A percentile compares a stretch with the other conserved stretches of the same genome.
Conservation (phyloP, 2,797 vertebrate species). For the Scolopax bukidnonensis region DNA sequence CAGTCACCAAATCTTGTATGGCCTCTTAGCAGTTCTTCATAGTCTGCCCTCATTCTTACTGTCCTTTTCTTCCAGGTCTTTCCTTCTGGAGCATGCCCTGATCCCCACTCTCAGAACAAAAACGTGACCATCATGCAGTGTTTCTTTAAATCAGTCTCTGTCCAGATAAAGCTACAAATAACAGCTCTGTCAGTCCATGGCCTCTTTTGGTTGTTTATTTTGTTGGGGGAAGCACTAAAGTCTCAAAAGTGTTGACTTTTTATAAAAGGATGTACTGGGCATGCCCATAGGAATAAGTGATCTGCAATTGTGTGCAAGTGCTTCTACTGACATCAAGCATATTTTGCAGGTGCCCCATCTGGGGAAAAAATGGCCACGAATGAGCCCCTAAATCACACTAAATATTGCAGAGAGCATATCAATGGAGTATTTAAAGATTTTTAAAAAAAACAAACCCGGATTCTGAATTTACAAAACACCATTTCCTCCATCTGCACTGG, state of each 20-base stretch:
- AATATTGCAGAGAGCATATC: conserved; percentile 27
- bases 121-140: background rate
- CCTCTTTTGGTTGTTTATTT: conserved; percentile 9
- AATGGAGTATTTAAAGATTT: conserved; percentile 44
- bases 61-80: too few relatives aligned
- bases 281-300: background rate
- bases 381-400: conserved; percentile 23
- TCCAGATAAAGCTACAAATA: background rate
- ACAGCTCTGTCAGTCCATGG: background rate
- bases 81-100: background rate
- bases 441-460: background rate
- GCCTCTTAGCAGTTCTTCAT: background rate
- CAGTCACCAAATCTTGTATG: background rate
- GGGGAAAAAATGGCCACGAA: background rate
- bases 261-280: background rate
- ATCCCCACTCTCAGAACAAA: background rate
- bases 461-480: conserved; percentile 51
- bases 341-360: conserved; percentile 49
- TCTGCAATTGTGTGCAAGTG: conserved; percentile 11
- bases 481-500: conserved; percentile 64
- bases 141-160: background rate
- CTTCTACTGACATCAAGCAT: background rate
- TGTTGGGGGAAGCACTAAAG: conserved; percentile 15
- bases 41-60: background rate
- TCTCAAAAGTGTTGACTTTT: conserved; percentile 4